Base-by-base conservation (phyloP, 2,113 vertebrate species). In the Xyrauchen texanus region DNA sequence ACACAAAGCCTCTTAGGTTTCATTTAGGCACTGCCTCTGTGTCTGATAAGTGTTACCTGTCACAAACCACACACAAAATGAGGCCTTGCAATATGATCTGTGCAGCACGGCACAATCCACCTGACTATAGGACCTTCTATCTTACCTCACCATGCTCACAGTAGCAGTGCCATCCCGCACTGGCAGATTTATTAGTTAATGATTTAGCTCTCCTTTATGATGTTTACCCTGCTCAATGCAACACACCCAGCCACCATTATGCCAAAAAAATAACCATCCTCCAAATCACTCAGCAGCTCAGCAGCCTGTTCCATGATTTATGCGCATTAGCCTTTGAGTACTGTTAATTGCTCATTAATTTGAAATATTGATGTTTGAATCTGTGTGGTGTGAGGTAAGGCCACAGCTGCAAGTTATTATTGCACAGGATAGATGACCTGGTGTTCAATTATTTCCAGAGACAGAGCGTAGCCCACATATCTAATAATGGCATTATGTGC, bases 51-150 rank as follows among this genome's bases (percentile, higher is more conserved):
- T 85, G 76, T 85, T 71, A 78, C 68, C 74, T 75, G 65, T 79
- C 82, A 82, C 47, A 70, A 78, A 69, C 16, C 60, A 46, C 82
- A 68, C 11, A 52, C 34, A 65, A 81, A 65, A 58, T 70, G 52
- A 81, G 79, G 67, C 72, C 71, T 62, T n/a, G 81, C 62, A 89
- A 86, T 83, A 84, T 69, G 86, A 89, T 81, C 87, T 75, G 62
- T 66, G 76, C 47, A 63, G 21, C 64, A 60, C 42, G 77, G 44
- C 13, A 51, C 21, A 3, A 34, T 12, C 10, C 42, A 12, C 66
- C 55, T 21, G 34, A 77, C 44, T 47, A 57, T 34, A 76, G 69
- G 42, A 44, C 53, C 72, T 65, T 78, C 1, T 7, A 68, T 42
- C 42, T 13, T 72, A 77, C 58, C 72, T 62, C 16, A 62, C 60